phyloP scores from a whole-genome alignment of 2,888 invertebrate species.

The Calameuta pallipes region DNA sequence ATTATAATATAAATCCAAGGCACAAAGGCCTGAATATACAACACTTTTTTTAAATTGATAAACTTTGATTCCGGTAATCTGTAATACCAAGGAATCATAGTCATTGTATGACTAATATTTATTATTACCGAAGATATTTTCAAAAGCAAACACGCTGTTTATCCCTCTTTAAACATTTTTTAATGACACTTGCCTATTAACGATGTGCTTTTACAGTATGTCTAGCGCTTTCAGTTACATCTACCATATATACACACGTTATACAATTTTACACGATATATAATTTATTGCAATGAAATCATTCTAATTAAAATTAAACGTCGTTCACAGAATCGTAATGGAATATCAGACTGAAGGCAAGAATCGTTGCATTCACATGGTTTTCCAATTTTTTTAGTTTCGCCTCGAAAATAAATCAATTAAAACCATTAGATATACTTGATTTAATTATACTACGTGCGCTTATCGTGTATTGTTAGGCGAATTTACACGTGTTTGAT shows the following conservation, averaged over 20 bases:
- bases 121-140: neutral
- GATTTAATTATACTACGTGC: neutral
- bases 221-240: neutral
- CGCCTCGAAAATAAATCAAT: neutral
- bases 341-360: neutral
- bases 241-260: neutral
- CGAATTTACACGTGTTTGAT: neutral
- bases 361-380: neutral
- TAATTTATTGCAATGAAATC: neutral
- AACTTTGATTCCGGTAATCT: neutral
- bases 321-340: neutral
- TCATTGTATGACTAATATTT: constrained; percentile 1
- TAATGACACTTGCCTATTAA: neutral
- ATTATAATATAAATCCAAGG: neutral
- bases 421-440: neutral
- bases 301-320: neutral
- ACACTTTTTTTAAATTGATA: neutral
- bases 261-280: neutral
- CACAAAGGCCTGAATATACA: neutral
- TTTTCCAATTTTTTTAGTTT: neutral
- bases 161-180: neutral
- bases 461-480: neutral
- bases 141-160: neutral
- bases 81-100: neutral
- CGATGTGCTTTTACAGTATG: neutral